phyloP scores from a whole-genome alignment of 2,797 vertebrate genomes.

The Falco naumanni region DNA sequence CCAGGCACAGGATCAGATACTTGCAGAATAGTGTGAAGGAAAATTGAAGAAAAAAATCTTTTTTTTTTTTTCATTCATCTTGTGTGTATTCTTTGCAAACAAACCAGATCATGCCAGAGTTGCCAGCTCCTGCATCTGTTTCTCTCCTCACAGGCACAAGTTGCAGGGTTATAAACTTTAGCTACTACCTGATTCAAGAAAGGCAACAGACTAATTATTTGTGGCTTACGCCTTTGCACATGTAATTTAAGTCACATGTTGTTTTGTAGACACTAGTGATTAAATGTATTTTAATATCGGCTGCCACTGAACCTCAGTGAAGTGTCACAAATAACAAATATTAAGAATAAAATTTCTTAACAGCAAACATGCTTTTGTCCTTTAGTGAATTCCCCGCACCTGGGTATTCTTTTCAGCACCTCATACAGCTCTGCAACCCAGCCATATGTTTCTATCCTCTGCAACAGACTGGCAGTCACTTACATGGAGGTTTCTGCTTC shows the following conservation, averaged over 20 bases:
- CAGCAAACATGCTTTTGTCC: constrained; percentile 32
- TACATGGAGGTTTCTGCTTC: background rate
- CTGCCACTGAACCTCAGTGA: constrained; percentile 29
- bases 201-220: constrained; percentile 23
- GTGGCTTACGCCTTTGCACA: constrained; percentile 39
- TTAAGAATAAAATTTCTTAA: constrained; percentile 52
- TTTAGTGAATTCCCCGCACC: constrained; percentile 21
- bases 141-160: background rate
- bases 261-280: constrained; percentile 12
- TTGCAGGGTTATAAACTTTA: background rate
- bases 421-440: background rate
- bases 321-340: background rate
- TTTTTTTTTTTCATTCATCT: background rate
- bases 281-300: constrained; percentile 34
- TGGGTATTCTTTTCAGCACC: constrained; percentile 32
- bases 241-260: background rate
- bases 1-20: background rate
- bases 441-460: background rate
- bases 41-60: background rate
- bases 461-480: background rate
- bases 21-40: background rate
- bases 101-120: background rate
- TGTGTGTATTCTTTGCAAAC: background rate
- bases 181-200: background rate
- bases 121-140: background rate